phyloP scores from a whole-genome alignment of 2,888 invertebrate genomes.

The Tipula vernalis region DNA sequence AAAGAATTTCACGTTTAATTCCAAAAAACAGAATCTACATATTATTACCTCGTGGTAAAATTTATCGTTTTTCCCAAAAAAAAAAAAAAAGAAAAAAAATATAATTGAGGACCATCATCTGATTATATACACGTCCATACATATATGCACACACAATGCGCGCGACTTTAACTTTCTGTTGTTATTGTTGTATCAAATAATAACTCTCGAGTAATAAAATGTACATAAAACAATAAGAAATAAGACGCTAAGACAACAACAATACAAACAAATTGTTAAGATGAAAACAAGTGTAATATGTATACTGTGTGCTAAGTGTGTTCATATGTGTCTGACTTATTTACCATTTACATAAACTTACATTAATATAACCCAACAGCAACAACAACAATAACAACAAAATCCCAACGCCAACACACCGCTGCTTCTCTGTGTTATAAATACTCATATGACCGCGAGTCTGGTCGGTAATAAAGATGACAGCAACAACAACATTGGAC shows the following conservation, averaged over 20 bases:
- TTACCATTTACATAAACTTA: background rate
- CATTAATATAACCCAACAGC: background rate
- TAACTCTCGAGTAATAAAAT: background rate
- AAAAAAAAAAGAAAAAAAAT: background rate
- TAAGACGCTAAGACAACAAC: background rate
- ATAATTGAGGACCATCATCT: background rate
- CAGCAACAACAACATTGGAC: background rate
- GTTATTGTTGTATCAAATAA: background rate
- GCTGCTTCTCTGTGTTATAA: background rate
- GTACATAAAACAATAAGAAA: background rate
- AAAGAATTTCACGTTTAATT: background rate
- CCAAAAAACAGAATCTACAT: background rate
- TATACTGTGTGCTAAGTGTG: background rate
- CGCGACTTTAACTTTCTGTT: background rate
- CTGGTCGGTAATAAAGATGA: background rate
- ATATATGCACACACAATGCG: background rate
- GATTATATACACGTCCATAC: background rate
- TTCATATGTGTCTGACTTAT: background rate
- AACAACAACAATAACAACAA: background rate
- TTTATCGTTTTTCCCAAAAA: background rate
- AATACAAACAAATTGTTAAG: background rate
- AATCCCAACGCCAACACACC: background rate
- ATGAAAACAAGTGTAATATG: slow-evolving; percentile 6
- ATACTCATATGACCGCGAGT: background rate
- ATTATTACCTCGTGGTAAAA: background rate